These are phyloP conservation scores for Cataglyphis altisquamis DNA, from an alignment of 2,888 invertebrate species.

Conservation along the genomic window DNA sequence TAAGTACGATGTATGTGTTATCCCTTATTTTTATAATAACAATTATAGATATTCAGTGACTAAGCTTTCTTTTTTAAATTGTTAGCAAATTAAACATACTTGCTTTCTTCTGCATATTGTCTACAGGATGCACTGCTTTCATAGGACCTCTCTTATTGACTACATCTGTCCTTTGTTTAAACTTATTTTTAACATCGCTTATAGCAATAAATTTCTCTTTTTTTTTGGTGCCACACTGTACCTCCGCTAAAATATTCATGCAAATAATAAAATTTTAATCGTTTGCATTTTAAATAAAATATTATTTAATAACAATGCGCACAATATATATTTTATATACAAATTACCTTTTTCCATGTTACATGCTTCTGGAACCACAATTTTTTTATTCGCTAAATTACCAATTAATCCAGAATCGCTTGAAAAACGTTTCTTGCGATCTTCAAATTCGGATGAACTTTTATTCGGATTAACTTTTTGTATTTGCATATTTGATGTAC, in stretches of 20 bases:
- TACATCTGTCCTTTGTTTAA: constrained; percentile 75
- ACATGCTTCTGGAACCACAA: constrained; percentile 20
- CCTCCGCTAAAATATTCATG: constrained; percentile 20
- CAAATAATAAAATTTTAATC: constrained; percentile 1
- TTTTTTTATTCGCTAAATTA: constrained; percentile 61
- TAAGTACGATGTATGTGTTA: not conserved
- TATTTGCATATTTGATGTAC: constrained; percentile 40
- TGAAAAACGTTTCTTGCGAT: constrained; percentile 76
- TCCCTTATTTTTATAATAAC: not conserved
- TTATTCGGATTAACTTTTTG: constrained; percentile 44
- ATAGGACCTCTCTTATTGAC: constrained; percentile 81
- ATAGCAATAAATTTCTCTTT: constrained; percentile 64
- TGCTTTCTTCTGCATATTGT: constrained; percentile 80
- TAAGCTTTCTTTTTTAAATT: not conserved
- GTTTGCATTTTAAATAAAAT: not conserved
- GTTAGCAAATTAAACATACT: constrained; percentile 67
- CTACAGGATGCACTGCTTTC: constrained; percentile 82
- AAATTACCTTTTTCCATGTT: constrained; percentile 54
- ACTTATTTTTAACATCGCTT: constrained; percentile 74
- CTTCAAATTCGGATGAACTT: constrained; percentile 63
- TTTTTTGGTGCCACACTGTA: constrained; percentile 50
- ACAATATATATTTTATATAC: not conserved
- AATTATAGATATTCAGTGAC: not conserved
- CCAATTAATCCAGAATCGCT: constrained; percentile 73
- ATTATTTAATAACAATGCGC: not conserved